phyloP scores from a whole-genome alignment of 2,888 invertebrate species.

The Ennomos quercinarius region DNA sequence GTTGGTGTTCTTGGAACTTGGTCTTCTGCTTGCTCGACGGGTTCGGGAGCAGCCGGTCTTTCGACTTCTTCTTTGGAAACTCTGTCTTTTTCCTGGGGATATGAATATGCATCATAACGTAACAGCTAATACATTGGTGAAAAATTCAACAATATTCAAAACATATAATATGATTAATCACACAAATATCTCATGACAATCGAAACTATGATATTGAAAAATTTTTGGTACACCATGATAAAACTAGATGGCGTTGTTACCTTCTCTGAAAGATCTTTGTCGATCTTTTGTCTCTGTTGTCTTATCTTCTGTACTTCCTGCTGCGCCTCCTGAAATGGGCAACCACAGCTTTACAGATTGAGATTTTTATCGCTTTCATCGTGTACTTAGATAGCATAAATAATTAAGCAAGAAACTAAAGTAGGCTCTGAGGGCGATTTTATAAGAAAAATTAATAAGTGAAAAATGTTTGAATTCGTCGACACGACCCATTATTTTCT shows the following conservation, averaged over 20 bases:
- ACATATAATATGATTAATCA: no score
- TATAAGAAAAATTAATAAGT: no score
- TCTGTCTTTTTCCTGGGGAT: slow-evolving; percentile 66
- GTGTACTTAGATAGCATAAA: no score
- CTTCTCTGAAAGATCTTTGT: slow-evolving; percentile 79
- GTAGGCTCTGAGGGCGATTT: no score
- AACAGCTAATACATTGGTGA: no score
- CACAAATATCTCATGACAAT: no score
- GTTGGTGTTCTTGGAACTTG: slow-evolving; percentile 6
- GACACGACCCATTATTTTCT: no score
- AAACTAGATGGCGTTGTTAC: slow-evolving; percentile 47
- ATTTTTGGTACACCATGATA: background rate
- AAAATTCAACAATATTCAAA: no score
- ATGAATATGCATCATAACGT: no score
- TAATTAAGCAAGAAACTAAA: no score
- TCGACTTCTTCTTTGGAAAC: slow-evolving; percentile 49
- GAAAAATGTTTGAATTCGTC: no score
- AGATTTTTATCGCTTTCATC: background rate
- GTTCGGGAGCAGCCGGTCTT: slow-evolving; percentile 40
- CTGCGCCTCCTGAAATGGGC: slow-evolving; percentile 77
- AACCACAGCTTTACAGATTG: background rate
- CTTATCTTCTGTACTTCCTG: slow-evolving; percentile 81
- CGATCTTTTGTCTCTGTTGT: slow-evolving; percentile 69
- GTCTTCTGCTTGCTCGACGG: slow-evolving; percentile 7
- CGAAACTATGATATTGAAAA: no score